Base-by-base conservation (phyloP, 2,797 vertebrate genomes). In the Peromyscus melanophrys region DNA sequence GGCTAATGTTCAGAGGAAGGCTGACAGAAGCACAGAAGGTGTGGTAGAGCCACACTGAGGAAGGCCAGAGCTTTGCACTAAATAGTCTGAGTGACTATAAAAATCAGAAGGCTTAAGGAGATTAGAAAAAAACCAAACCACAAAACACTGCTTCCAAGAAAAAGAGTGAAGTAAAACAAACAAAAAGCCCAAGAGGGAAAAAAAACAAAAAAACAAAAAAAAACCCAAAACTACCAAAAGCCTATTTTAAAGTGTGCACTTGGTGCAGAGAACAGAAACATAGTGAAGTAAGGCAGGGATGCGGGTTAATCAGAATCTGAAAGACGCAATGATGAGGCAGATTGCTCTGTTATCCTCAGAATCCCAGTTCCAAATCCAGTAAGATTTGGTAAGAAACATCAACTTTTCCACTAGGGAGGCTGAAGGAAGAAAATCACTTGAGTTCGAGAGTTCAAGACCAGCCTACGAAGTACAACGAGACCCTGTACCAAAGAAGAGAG, bases 101-200 rank as follows among this genome's bases (percentile, higher is more conserved):
- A 96, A 96, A 92, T 92, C 31, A 89, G 86, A 95, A 97, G 65
- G 11, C 6, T 55, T 75, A 90, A 57, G 55, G 13, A 89, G n/a
- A 59, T 55, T 61, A 59, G 57, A 12, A 5, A 55, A 29, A 59
- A 40, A 86, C 34, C 43, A 46, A 65, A 34, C 3, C 37, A 92
- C 25, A 91, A 90, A 92, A 94, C 29, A 88, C 10, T 71, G 49
- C 27, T 96, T 94, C 67, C 65, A 94, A 90, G 83, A 59, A 86
- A 96, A 95, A 94, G 9, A 89, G 11, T 55, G 14, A 52, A 52
- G 11, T 59, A 49, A 96, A 87, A 76, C 78, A 75, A 89, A 69
- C 1, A 49, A 59, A 52, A 94, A 59, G 4, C 31, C 29, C 61
- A 61, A 13, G 37, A 85, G 49, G 63, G 23, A 6, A 1, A 23